Conservation (phyloP, 2,888 invertebrate genomes). For the Epinotia nisella region DNA sequence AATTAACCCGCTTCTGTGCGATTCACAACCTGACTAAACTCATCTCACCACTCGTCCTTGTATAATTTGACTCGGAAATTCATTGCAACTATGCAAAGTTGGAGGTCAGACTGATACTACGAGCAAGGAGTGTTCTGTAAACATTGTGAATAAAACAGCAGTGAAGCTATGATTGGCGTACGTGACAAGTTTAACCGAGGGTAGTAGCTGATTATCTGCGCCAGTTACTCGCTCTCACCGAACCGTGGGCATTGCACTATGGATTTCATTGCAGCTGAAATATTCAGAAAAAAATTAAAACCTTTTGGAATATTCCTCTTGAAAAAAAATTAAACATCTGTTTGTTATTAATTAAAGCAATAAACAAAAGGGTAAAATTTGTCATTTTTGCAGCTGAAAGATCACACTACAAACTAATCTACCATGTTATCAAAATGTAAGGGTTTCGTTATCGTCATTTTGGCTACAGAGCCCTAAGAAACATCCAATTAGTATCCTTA, state of each 20-base stretch:
- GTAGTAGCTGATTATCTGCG: neutral
- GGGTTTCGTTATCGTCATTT: neutral
- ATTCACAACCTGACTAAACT: neutral
- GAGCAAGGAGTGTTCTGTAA: neutral
- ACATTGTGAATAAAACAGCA: neutral
- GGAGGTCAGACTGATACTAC: neutral
- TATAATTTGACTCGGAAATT: neutral
- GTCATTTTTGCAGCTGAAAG: no score
- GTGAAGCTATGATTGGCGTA: constrained; percentile 6
- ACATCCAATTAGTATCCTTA: constrained; percentile 27
- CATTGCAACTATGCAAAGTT: neutral
- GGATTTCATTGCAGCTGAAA: neutral
- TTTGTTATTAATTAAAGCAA: no score
- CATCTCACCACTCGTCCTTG: neutral
- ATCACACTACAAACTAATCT: no score
- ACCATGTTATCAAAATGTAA: neutral
- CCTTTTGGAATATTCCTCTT: no score
- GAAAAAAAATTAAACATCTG: no score
- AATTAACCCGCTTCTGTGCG: neutral
- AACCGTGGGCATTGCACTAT: neutral
- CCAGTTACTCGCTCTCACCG: neutral
- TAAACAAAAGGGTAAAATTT: no score
- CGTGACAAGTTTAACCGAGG: constrained; percentile 8
- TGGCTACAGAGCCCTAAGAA: neutral
- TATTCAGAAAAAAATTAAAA: no score